Percentiles rank a stretch among this genome's conserved stretches.
These are phyloP conservation scores for Taurulus bubalis DNA, from an alignment of 2,113 vertebrate species.

Conservation along the genomic window DNA sequence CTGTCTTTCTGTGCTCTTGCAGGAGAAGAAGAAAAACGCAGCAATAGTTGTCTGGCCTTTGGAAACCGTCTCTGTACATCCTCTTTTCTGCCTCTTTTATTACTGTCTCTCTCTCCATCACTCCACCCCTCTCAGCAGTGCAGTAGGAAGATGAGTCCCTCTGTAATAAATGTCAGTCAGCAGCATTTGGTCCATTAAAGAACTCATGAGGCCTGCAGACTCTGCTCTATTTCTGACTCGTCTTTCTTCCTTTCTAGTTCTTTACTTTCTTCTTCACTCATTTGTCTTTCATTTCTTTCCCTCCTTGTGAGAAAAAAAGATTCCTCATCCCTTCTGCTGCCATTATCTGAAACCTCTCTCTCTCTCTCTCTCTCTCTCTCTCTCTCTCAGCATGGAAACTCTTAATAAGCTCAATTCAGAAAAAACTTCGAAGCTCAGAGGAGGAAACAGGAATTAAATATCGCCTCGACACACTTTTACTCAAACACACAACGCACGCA, in stretches of 20 bases:
- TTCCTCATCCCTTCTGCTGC: not conserved
- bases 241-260: not conserved
- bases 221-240: not conserved
- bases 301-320: not conserved
- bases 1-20: not conserved
- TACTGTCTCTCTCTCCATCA: not conserved
- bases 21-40: not conserved
- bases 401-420: conserved; percentile 15
- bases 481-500: not conserved
- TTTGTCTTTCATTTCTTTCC: not conserved
- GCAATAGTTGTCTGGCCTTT: not conserved
- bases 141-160: conserved; percentile 22
- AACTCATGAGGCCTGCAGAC: conserved; percentile 41
- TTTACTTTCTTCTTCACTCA: not conserved
- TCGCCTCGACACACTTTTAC: not conserved
- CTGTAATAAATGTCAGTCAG: conserved; percentile 35
- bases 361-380: not conserved
- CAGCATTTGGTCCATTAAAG: conserved; percentile 38
- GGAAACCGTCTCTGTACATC: not conserved
- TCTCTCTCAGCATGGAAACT: conserved; percentile 12
- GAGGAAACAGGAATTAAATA: conserved; percentile 5
- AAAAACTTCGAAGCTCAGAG: conserved; percentile 5
- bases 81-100: not conserved
- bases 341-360: not conserved
- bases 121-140: conserved; percentile 7